Evolutionary conservation across 35 echinoderm and acorn worm species (phyloP).

Genomic region (Ophioderma brevispina): DNA sequence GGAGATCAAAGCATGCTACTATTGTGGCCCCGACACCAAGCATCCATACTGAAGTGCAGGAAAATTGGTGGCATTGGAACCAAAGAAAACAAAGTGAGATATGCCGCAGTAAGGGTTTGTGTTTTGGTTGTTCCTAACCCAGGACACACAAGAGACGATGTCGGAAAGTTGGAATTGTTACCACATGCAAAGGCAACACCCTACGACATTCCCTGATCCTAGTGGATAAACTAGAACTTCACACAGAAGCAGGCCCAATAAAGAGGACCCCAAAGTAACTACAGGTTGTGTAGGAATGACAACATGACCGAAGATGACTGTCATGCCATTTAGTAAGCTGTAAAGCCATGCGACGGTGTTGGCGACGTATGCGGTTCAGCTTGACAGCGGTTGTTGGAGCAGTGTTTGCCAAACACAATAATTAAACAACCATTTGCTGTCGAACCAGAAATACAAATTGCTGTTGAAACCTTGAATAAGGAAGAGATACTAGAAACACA

Average conservation of each 20-base stretch:
- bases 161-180: not conserved
- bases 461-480: constrained; percentile 8
- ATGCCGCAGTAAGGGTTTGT: not conserved
- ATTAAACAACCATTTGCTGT: not conserved
- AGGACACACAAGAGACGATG: not conserved
- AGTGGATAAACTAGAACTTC: not conserved
- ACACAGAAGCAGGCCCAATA: not conserved
- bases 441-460: constrained; percentile 23
- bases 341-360: not conserved
- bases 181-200: not conserved
- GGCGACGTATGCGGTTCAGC: not conserved
- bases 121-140: not conserved
- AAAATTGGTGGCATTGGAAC: too few species aligned
- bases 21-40: too few species aligned
- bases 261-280: not conserved
- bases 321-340: not conserved
- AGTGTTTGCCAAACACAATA: too few species aligned
- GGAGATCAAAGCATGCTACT: too few species aligned
- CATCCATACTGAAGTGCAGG: too few species aligned
- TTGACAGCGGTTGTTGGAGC: too few species aligned
- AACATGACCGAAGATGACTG: not conserved
- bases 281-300: not conserved
- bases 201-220: not conserved
- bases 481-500: constrained; percentile 1
- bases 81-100: not conserved